These are phyloP conservation scores for Haemorhous mexicanus DNA, from an alignment of 2,113 vertebrate species.

Conservation along the genomic window DNA sequence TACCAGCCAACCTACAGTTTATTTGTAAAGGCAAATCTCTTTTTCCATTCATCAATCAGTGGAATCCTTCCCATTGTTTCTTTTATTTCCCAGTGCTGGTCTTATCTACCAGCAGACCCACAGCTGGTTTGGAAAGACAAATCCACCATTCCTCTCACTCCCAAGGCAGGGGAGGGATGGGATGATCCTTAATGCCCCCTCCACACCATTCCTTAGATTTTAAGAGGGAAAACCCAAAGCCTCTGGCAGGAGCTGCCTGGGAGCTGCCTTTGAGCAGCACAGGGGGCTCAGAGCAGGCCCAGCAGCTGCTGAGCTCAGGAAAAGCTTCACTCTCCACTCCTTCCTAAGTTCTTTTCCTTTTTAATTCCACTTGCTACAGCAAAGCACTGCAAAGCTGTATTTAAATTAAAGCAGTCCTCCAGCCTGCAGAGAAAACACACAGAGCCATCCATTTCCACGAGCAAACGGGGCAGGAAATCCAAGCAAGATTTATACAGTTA, in stretches of 20 bases:
- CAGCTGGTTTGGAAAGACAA: too few species aligned
- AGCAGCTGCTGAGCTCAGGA: neutral
- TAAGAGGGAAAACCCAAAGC: neutral
- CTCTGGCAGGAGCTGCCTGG: neutral
- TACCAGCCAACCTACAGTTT: too few species aligned
- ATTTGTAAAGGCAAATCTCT: too few species aligned
- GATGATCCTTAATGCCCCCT: neutral
- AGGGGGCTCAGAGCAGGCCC: neutral
- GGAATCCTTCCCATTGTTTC: too few species aligned
- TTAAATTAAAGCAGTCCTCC: constrained; percentile 49
- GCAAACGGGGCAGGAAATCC: constrained; percentile 19
- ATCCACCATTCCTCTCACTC: too few species aligned
- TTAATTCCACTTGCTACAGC: neutral
- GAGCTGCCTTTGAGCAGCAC: neutral
- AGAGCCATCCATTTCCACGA: constrained; percentile 37
- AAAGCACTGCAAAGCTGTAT: neutral
- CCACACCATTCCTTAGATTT: neutral
- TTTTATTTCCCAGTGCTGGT: too few species aligned
- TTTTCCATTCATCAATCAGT: too few species aligned
- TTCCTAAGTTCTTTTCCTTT: neutral
- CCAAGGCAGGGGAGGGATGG: neutral
- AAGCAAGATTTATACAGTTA: constrained; percentile 49
- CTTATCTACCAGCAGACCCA: too few species aligned
- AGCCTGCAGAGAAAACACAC: constrained; percentile 2
- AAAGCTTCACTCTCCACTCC: neutral